A percentile compares a stretch with the other conserved stretches of the same genome.
phyloP scores from a whole-genome alignment of 2,113 vertebrate genomes.

The Passer montanus region DNA sequence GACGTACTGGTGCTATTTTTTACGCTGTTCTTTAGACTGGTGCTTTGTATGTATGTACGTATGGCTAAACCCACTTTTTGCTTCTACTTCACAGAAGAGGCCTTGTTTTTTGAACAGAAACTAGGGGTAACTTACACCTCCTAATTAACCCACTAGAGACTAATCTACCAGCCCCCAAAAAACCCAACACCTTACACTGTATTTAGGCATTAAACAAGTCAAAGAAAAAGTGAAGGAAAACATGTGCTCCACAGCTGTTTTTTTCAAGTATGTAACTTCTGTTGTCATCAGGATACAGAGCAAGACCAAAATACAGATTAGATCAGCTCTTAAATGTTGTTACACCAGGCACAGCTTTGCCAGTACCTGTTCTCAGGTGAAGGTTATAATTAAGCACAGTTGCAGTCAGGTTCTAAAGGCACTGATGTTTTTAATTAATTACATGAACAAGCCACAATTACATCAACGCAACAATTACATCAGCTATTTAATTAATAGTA shows the following conservation, averaged over 20 bases:
- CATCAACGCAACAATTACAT: not conserved
- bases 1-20: not conserved
- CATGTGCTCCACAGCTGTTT: not conserved
- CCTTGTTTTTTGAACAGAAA: not conserved
- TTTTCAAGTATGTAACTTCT: not conserved
- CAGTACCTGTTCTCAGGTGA: not conserved
- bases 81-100: not conserved
- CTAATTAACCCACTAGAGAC: not conserved
- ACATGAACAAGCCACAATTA: not conserved
- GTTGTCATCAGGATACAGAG: not conserved
- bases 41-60: not conserved
- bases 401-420: not conserved
- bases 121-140: not conserved
- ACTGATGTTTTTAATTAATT: not conserved
- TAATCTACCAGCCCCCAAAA: not conserved
- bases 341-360: not conserved
- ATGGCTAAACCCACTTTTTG: not conserved
- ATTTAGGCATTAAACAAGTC: not conserved
- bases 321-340: not conserved
- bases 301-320: not conserved
- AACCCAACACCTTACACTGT: not conserved
- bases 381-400: not conserved
- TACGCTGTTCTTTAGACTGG: not conserved
- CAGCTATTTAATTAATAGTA: not conserved
- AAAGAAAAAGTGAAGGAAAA: rapidly evolving